Evolutionary conservation across 1,140 invertebrate species (phyloP), one percentile per base, ranked within the genome.

Genomic region (Panagrolaimus sp.): DNA sequence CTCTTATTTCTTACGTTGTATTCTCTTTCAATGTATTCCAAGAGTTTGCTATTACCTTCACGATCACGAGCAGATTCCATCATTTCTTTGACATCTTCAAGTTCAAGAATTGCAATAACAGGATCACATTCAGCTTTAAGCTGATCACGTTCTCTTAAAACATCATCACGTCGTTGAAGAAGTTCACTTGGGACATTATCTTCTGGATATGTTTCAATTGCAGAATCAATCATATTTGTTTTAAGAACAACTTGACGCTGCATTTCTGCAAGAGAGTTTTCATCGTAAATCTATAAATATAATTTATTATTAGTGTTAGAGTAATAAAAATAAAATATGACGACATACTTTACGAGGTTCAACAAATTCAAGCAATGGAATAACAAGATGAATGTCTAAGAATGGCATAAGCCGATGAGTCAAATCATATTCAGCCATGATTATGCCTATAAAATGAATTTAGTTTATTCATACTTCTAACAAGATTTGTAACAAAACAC

Each of bases 211-310:
- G 96, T 93, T 80, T 98, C 94, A 85, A 96, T 95, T 47, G 91
- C 90, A 88, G 96, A 97, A 88, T 98, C 96, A 77, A 98, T 90
- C 95, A 99, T 98, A 83, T 96, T 97, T 51, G 96, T 98, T 86
- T 96, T 95, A 82, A 91, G 93, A 1, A 99, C 87, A 76, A 97
- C 89, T 73, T 95, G 91, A 74, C 97, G 86, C 83, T 97, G 97
- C 25, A 90, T 91, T 84, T 91, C 89, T 0, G 95, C 85, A 68
- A 99, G 85, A 80, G 96, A 93, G 78, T 90, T 90, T 83, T 93
- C 91, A 86, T 94, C 90, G 85, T 97, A 96, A 78, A 94, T 92
- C 93, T 96, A 85, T 20, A 85, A 68, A 85, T 38, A 67, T 47
- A 42, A 65, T 51, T 20, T 25, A 3, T 11, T 47, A 13, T n/a